Percentiles rank a stretch among this genome's conserved stretches.
Evolutionary conservation across 2,888 invertebrate genomes (phyloP).

Genomic region (Archips crataeganus): DNA sequence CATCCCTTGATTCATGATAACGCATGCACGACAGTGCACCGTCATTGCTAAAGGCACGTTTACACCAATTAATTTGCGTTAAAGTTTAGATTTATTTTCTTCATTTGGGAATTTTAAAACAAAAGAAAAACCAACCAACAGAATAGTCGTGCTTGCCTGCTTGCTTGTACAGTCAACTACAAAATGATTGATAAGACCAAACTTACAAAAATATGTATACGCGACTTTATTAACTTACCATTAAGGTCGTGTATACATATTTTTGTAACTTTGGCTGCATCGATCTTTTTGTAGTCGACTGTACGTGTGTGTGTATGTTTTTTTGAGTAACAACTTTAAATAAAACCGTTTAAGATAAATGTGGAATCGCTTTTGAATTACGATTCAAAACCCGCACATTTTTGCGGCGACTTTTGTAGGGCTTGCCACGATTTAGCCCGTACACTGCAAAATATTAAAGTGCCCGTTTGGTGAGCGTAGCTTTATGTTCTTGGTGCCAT

Average conservation of each 20-base stretch:
- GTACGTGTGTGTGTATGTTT: too few relatives aligned
- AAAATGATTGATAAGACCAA: too few relatives aligned
- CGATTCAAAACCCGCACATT: not conserved
- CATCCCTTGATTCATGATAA: slow-evolving; percentile 41
- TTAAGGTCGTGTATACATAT: too few relatives aligned
- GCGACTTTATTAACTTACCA: too few relatives aligned
- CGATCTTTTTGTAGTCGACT: too few relatives aligned
- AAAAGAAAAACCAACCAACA: not conserved
- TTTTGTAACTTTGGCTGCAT: too few relatives aligned
- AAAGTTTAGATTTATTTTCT: not conserved
- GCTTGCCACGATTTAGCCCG: not conserved
- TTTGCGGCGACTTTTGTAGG: not conserved
- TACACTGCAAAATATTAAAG: not conserved
- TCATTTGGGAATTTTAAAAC: not conserved
- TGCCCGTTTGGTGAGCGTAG: not conserved
- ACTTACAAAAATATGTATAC: too few relatives aligned
- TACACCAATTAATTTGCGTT: not conserved
- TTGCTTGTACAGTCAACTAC: too few relatives aligned
- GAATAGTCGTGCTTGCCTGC: too few relatives aligned
- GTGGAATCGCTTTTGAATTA: too few relatives aligned
- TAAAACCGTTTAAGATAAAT: too few relatives aligned
- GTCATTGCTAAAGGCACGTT: slow-evolving; percentile 28
- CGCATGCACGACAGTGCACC: slow-evolving; percentile 41
- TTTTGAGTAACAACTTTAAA: too few relatives aligned
- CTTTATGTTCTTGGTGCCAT: slow-evolving; percentile 11